Percentiles rank a stretch among this genome's conserved stretches.
phyloP scores from a whole-genome alignment of 2,888 invertebrate genomes.

The Mythimna ferrago region DNA sequence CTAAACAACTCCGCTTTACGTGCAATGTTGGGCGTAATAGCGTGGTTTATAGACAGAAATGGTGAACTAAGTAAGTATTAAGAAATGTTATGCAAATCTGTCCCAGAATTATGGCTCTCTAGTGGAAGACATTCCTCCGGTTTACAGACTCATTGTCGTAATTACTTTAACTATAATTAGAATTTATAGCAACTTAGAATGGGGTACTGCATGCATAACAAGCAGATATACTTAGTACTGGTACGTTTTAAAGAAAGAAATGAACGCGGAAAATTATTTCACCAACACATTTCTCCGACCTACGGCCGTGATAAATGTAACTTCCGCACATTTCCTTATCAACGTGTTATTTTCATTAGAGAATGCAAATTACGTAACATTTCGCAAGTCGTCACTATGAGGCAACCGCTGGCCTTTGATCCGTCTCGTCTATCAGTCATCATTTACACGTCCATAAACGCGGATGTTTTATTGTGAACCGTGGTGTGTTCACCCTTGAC shows the following conservation, averaged over 20 bases:
- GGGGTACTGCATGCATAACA: constrained; percentile 33
- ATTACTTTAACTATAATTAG: constrained; percentile 59
- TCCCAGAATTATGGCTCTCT: constrained; percentile 46
- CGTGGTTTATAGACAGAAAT: constrained; percentile 40
- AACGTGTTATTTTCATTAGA: constrained; percentile 54
- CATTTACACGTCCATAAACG: constrained; percentile 57
- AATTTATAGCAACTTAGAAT: constrained; percentile 56
- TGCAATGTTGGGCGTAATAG: constrained; percentile 37
- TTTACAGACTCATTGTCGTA: constrained; percentile 55
- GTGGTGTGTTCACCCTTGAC: constrained; percentile 71
- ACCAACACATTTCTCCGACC: constrained; percentile 21
- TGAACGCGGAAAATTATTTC: constrained; percentile 23
- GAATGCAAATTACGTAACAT: constrained; percentile 56
- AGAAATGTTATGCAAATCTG: constrained; percentile 50
- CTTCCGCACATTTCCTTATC: constrained; percentile 44
- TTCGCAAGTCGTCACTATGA: constrained; percentile 39
- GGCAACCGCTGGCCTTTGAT: constrained; percentile 64
- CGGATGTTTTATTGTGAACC: constrained; percentile 66
- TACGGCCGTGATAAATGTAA: constrained; percentile 41
- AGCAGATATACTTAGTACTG: constrained; percentile 27
- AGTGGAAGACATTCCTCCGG: constrained; percentile 57
- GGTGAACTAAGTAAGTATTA: constrained; percentile 38
- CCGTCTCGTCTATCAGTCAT: constrained; percentile 55
- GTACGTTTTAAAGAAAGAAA: constrained; percentile 40
- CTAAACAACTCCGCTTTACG: constrained; percentile 39